Conservation (phyloP, 2,113 vertebrate genomes). For the Indicator indicator region DNA sequence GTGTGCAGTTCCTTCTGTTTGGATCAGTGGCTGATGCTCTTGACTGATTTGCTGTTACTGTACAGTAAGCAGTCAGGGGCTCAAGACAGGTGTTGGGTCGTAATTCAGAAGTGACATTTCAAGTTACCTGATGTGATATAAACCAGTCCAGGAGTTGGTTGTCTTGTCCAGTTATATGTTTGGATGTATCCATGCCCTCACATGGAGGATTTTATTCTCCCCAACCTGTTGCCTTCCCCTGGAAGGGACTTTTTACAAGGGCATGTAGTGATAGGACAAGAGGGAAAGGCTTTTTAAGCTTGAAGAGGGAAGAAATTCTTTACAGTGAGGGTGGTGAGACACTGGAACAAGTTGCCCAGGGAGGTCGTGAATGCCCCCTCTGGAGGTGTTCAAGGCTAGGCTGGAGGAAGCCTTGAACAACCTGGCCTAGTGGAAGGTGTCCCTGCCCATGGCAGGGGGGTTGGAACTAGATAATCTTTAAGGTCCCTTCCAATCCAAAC, state of each 20-base stretch:
- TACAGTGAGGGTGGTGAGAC: too few relatives aligned
- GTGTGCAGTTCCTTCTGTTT: not conserved
- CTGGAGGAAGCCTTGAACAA: too few relatives aligned
- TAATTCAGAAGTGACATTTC: not conserved
- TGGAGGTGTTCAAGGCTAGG: too few relatives aligned
- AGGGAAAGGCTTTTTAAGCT: too few relatives aligned
- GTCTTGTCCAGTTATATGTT: not conserved
- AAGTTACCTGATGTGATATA: not conserved
- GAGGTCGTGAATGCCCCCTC: too few relatives aligned
- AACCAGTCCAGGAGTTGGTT: not conserved
- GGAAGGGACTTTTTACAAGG: not conserved
- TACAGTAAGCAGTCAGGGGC: not conserved
- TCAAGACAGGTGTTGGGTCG: not conserved
- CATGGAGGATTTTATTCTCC: not conserved
- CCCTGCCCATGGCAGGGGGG: too few relatives aligned
- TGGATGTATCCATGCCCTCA: not conserved
- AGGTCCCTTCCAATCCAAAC: too few relatives aligned
- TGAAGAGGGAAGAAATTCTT: too few relatives aligned
- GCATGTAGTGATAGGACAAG: too few relatives aligned
- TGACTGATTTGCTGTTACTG: not conserved
- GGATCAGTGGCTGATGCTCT: not conserved
- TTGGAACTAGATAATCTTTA: too few relatives aligned
- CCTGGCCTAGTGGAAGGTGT: too few relatives aligned
- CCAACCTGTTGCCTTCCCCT: not conserved
- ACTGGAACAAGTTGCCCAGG: too few relatives aligned